Evolutionary conservation across 2,888 invertebrate species (phyloP).

Genomic region (Tetragnatha montana): DNA sequence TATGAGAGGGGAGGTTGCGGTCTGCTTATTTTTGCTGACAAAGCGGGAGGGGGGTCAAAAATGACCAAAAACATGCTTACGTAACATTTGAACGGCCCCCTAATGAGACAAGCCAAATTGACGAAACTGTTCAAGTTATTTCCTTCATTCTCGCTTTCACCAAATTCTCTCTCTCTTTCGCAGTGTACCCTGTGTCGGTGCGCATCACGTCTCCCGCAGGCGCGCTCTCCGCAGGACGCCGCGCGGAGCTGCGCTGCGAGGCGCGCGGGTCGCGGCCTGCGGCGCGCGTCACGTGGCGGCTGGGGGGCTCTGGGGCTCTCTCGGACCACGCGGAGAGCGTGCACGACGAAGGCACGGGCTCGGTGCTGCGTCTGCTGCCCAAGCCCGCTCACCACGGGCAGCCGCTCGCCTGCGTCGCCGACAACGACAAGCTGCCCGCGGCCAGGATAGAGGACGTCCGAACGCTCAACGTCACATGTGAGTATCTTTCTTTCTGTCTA

Average conservation of each 20-base stretch:
- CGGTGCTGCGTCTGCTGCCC: slow-evolving; percentile 46
- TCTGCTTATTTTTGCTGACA: too few relatives aligned
- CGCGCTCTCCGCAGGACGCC: slow-evolving; percentile 46
- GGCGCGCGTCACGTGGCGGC: slow-evolving; percentile 62
- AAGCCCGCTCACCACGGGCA: slow-evolving; percentile 41
- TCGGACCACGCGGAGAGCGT: slow-evolving; percentile 57
- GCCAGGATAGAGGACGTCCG: slow-evolving; percentile 46
- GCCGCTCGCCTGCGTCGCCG: slow-evolving; percentile 40
- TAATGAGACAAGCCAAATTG: too few relatives aligned
- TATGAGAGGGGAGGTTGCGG: too few relatives aligned
- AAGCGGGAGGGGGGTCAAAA: too few relatives aligned
- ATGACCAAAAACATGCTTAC: too few relatives aligned
- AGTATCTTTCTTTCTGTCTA: slow-evolving; percentile 26
- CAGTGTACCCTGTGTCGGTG: slow-evolving; percentile 55
- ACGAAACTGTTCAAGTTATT: too few relatives aligned
- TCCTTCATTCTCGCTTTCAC: too few relatives aligned
- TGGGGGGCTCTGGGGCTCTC: slow-evolving; percentile 32
- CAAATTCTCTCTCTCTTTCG: not conserved
- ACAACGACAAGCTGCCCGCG: slow-evolving; percentile 48
- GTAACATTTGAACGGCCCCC: too few relatives aligned
- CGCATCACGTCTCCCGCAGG: slow-evolving; percentile 29
- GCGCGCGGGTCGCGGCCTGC: slow-evolving; percentile 49
- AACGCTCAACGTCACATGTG: slow-evolving; percentile 67
- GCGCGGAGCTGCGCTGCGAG: slow-evolving; percentile 45
- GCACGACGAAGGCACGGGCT: slow-evolving; percentile 62